These are phyloP conservation scores for Dexiosoma caninum DNA, from an alignment of 2,888 invertebrate species.

Conservation along the genomic window DNA sequence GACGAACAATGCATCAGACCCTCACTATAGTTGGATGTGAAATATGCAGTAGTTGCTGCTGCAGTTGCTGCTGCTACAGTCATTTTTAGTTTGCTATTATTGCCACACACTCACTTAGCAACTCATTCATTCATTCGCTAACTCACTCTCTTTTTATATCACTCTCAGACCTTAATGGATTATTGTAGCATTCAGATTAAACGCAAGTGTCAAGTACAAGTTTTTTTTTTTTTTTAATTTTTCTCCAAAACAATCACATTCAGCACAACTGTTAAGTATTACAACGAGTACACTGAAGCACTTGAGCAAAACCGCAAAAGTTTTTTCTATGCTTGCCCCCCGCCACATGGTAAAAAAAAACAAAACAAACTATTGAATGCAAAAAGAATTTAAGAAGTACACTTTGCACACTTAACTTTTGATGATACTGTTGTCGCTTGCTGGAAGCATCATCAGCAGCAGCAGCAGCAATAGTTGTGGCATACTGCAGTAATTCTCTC, in stretches of 20 bases:
- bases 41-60: constrained; percentile 15
- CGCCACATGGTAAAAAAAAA: background rate
- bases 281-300: constrained; percentile 4
- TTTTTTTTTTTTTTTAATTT: constrained; percentile 17
- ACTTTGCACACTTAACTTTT: constrained; percentile 54
- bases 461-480: background rate
- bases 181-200: constrained; percentile 55
- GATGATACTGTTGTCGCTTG: background rate
- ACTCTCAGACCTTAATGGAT: constrained; percentile 50
- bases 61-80: constrained; percentile 1
- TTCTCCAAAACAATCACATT: constrained; percentile 23
- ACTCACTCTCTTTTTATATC: constrained; percentile 6
- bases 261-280: background rate
- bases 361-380: background rate
- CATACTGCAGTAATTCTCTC: constrained; percentile 28
- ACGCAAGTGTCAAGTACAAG: constrained; percentile 62
- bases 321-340: constrained; percentile 5
- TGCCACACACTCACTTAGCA: constrained; percentile 44
- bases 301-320: constrained; percentile 55
- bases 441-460: background rate
- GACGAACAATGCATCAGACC: constrained; percentile 21
- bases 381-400: constrained; percentile 27
- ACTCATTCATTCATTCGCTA: constrained; percentile 36
- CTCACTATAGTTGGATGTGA: constrained; percentile 39
- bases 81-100: constrained; percentile 7